Percentiles rank a stretch among this genome's conserved stretches.
Conservation (phyloP, 2,888 invertebrate genomes). For the Megamerina dolium region DNA sequence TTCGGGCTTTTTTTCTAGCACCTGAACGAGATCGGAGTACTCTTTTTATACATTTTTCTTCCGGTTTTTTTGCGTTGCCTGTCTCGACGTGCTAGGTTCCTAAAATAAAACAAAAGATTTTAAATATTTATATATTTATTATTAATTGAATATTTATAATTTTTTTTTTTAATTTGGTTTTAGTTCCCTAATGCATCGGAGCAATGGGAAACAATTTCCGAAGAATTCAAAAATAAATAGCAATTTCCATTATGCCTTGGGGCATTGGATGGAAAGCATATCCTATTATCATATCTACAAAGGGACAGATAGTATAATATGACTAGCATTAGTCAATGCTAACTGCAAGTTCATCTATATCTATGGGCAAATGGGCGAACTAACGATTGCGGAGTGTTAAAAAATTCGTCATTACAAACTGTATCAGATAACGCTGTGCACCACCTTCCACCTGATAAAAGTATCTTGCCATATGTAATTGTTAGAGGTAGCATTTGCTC, state of each 20-base stretch:
- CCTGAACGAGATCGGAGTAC: neutral
- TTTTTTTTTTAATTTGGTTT: neutral
- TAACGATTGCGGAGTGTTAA: constrained; percentile 4
- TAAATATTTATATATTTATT: neutral
- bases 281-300: constrained; percentile 11
- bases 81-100: neutral
- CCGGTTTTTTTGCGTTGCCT: neutral
- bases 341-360: constrained; percentile 5
- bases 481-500: constrained; percentile 6
- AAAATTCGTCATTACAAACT: neutral
- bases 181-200: neutral
- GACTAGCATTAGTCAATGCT: constrained; percentile 3
- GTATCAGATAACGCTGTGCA: neutral
- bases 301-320: constrained; percentile 2
- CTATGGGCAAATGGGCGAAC: neutral
- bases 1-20: neutral
- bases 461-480: neutral
- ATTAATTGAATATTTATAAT: neutral
- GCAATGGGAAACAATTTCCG: constrained; percentile 6
- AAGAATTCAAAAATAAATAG: constrained; percentile 9
- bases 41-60: neutral
- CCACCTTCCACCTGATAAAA: neutral
- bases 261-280: constrained; percentile 14
- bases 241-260: constrained; percentile 14
- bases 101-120: neutral